These are phyloP conservation scores for Sabatieria punctata DNA, from an alignment of 2,888 invertebrate genomes.

Conservation along the genomic window DNA sequence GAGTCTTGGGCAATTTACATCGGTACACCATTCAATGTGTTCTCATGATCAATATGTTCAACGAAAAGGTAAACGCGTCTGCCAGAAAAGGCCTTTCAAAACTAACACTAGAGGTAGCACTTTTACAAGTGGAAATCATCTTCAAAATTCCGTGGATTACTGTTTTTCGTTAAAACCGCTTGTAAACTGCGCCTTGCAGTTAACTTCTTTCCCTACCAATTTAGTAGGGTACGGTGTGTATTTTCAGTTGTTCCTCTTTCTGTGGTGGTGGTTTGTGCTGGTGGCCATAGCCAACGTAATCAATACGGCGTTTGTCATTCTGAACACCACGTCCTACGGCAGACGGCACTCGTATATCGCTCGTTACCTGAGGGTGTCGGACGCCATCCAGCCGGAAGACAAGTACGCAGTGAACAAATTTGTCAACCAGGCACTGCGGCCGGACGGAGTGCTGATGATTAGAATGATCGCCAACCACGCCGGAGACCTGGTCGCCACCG, in stretches of 20 bases:
- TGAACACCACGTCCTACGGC: neutral
- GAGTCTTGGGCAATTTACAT: constrained; percentile 9
- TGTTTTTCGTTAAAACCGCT: no score
- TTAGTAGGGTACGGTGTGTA: no score
- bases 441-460: constrained; percentile 10
- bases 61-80: constrained; percentile 3
- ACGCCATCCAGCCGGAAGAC: neutral
- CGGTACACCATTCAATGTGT: constrained; percentile 9
- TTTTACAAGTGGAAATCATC: no score
- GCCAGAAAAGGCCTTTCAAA: no score
- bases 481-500: constrained; percentile 8
- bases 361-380: constrained; percentile 3
- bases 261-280: constrained; percentile 9
- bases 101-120: no score
- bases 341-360: neutral
- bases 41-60: constrained; percentile 10
- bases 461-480: constrained; percentile 7
- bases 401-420: neutral
- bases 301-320: neutral
- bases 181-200: no score
- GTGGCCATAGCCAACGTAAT: constrained; percentile 3
- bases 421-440: constrained; percentile 7
- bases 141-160: no score
- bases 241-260: constrained; percentile 1
- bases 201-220: no score